Percentiles rank a stretch among this genome's conserved stretches.
Evolutionary conservation across 2,797 vertebrate species (phyloP).

Genomic region (Pseudochirops cupreus): DNA sequence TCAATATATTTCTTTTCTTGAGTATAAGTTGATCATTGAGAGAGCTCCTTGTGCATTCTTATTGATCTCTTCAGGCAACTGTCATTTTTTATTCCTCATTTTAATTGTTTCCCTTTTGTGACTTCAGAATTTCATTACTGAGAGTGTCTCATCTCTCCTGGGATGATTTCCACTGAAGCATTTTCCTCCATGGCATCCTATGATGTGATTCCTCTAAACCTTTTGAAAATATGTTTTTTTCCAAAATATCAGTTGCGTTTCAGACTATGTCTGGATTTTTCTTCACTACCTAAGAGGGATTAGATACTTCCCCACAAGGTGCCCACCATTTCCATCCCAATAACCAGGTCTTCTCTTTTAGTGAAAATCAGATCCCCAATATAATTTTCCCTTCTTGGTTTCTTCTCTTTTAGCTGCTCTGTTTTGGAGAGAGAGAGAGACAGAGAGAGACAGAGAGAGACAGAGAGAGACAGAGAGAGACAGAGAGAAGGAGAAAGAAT

Average conservation of each 20-base stretch:
- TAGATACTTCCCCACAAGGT: neutral
- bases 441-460: neutral
- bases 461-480: no score
- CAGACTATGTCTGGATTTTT: neutral
- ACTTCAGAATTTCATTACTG: neutral
- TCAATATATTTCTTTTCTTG: neutral
- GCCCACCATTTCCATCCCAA: neutral
- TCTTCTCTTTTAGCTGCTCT: no score
- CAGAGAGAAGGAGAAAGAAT: neutral
- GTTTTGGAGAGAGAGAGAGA: neutral
- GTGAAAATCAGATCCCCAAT: no score
- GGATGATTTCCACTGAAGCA: neutral
- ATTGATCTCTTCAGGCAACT: neutral
- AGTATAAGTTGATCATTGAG: neutral
- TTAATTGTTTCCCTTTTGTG: neutral
- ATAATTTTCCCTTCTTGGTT: no score
- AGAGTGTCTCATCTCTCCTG: neutral
- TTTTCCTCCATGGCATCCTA: neutral
- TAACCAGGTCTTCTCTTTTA: neutral
- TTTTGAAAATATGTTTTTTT: neutral
- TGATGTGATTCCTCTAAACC: neutral
- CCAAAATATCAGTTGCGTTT: neutral
- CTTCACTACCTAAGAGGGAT: neutral
- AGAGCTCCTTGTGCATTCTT: neutral
- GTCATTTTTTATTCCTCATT: neutral